These are phyloP conservation scores for roundworm (Caenorhabditis elegans) DNA, from an alignment of 1,140 invertebrate genomes.

Conservation along the genomic window DNA sequence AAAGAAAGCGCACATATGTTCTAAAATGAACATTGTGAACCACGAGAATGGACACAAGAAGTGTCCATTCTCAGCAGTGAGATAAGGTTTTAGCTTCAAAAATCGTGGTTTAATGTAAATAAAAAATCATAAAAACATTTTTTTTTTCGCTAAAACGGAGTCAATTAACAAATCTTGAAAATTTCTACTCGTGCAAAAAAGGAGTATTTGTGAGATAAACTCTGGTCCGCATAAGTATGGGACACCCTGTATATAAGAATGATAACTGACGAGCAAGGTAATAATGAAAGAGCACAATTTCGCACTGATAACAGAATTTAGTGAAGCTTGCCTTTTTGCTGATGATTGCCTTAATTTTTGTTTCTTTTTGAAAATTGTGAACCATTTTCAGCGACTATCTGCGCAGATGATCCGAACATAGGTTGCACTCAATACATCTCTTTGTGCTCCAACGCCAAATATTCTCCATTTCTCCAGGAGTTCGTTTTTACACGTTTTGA, in stretches of 20 bases:
- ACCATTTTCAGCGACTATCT: not conserved
- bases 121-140: too few relatives aligned
- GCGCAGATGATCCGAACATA: conserved; percentile 17
- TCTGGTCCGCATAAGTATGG: too few relatives aligned
- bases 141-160: not conserved
- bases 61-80: too few relatives aligned
- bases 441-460: not conserved
- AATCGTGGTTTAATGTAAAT: too few relatives aligned
- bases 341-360: not conserved
- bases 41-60: too few relatives aligned
- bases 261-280: not conserved
- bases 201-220: too few relatives aligned
- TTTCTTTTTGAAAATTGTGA: not conserved
- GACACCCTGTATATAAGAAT: too few relatives aligned
- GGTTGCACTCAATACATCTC: not conserved
- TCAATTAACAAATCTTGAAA: too few relatives aligned
- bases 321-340: not conserved
- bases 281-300: not conserved
- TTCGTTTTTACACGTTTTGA: not conserved
- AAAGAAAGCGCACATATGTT: too few relatives aligned
- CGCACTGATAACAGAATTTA: not conserved
- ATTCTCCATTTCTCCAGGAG: not conserved
- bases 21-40: too few relatives aligned
- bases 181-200: too few relatives aligned
- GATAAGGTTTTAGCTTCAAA: too few relatives aligned